Conservation (phyloP, 2,888 invertebrate species). For the Ornithoptera priamus region DNA sequence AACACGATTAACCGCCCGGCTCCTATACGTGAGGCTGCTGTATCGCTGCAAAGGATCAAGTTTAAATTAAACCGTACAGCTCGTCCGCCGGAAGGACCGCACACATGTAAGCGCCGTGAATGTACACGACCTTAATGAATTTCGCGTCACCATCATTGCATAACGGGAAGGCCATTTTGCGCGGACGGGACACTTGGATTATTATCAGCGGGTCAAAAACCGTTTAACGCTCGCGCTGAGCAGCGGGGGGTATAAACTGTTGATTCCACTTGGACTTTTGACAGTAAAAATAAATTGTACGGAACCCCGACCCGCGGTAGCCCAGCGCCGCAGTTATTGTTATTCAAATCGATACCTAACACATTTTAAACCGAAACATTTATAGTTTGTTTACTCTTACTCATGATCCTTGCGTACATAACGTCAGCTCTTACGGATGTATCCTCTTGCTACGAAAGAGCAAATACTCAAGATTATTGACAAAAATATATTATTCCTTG, state of each 20-base stretch:
- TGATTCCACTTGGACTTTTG: conserved; percentile 38
- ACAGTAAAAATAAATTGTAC: conserved; percentile 36
- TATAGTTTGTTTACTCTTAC: background rate
- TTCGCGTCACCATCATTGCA: conserved; percentile 49
- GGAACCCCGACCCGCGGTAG: conserved; percentile 25
- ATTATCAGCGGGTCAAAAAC: conserved; percentile 46
- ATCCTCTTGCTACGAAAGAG: background rate
- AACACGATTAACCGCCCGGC: conserved; percentile 1
- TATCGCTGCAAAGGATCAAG: conserved; percentile 48
- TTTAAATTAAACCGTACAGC: conserved; percentile 56
- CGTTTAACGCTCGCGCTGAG: conserved; percentile 38
- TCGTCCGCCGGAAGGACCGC: conserved; percentile 22
- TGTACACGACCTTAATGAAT: conserved; percentile 45
- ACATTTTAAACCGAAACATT: conserved; percentile 7
- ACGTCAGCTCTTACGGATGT: background rate
- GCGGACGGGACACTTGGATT: conserved; percentile 33
- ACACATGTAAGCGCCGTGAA: conserved; percentile 5
- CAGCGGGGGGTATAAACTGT: conserved; percentile 41
- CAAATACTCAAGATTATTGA: background rate
- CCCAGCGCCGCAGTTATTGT: conserved; percentile 1
- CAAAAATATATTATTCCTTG: background rate
- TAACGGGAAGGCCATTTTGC: conserved; percentile 53
- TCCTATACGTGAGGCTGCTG: conserved; percentile 30
- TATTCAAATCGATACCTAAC: conserved; percentile 6
- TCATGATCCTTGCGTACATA: background rate